Base-by-base conservation (phyloP, 2,113 vertebrate species). In the Caranx ignobilis region DNA sequence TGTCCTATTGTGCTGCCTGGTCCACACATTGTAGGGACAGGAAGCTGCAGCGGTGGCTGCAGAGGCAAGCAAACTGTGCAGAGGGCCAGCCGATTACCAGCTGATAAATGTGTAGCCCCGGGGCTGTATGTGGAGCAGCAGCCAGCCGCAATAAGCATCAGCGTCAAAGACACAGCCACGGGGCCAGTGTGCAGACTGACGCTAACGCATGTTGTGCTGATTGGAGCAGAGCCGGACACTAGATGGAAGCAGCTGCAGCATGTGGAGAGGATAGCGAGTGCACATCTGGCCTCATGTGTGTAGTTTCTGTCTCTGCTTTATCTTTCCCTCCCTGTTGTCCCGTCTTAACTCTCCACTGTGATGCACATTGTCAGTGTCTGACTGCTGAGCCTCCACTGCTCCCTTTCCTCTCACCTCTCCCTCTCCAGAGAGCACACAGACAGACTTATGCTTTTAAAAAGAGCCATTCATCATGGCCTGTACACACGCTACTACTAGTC, bases 21-120 rank as follows among this genome's bases (percentile, higher is more conserved):
- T 3, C 52, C 3, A 10, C 26, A 11, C 61, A 19, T 57, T 3
- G 0, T 62, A 3, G 0, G 47, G 71, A 66, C 54, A 48, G 75
- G 37, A 48, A 67, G 2, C 13, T 15, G 18, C 73, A 21, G 66
- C 11, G 31, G 31, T 9, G 70, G 56, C 67, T 39, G 79, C 61
- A 12, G 0, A 54, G 65, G 50, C 75, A 47, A 79, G 81, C 47
- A 62, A 45, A 75, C 82, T 35, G 52, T 65, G 85, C 55, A 69
- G 35, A 52, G 37, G 71, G 78, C 62, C 72, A 54, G 70, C 85
- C 85, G 89, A 92, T 89, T 89, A 90, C 85, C 88, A 84, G 85
- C 88, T 90, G 89, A 92, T 92, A 82, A 89, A 91, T 75, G 87
- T 79, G 88, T 74, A 50, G 77, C 85, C 81, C 67, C 2, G 12